Conservation (phyloP, 2,113 vertebrate genomes). For the Falcunculus frontatus region DNA sequence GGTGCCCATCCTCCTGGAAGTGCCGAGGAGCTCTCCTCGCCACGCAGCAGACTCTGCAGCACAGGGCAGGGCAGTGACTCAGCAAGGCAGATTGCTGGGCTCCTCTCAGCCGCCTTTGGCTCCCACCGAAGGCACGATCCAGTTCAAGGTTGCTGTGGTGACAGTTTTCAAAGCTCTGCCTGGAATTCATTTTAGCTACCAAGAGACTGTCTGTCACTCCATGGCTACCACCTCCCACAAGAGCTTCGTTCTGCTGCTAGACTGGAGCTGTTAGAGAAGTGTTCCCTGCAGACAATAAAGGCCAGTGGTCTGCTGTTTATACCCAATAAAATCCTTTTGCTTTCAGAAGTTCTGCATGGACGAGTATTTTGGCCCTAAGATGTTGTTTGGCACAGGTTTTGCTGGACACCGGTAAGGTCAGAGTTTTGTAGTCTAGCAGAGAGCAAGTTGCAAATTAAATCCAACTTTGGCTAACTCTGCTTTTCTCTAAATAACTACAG, state of each 20-base stretch:
- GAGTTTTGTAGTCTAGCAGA: background rate
- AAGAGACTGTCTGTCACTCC: slow-evolving; percentile 37
- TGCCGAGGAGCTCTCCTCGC: background rate
- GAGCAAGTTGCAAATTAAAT: background rate
- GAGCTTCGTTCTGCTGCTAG: slow-evolving; percentile 15
- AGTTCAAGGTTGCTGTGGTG: slow-evolving; percentile 51
- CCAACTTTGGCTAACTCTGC: background rate
- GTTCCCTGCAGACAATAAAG: slow-evolving; percentile 22
- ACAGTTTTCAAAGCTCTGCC: slow-evolving; percentile 31
- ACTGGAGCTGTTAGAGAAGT: background rate
- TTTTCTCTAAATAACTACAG: slow-evolving; percentile 2
- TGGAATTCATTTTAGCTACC: slow-evolving; percentile 48
- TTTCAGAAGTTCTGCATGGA: background rate
- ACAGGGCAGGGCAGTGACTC: slow-evolving; percentile 3
- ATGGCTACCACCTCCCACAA: slow-evolving; percentile 47
- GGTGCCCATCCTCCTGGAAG: background rate
- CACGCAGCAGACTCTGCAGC: background rate
- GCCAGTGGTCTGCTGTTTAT: slow-evolving; percentile 1
- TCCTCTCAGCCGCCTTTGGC: background rate
- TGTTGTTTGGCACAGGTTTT: background rate
- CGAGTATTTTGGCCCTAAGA: background rate
- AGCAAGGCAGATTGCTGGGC: background rate
- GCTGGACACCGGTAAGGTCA: background rate
- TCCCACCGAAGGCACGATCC: background rate
- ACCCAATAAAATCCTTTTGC: background rate